Base-by-base conservation (phyloP, 2,113 vertebrate genomes). In the Isurus oxyrinchus region DNA sequence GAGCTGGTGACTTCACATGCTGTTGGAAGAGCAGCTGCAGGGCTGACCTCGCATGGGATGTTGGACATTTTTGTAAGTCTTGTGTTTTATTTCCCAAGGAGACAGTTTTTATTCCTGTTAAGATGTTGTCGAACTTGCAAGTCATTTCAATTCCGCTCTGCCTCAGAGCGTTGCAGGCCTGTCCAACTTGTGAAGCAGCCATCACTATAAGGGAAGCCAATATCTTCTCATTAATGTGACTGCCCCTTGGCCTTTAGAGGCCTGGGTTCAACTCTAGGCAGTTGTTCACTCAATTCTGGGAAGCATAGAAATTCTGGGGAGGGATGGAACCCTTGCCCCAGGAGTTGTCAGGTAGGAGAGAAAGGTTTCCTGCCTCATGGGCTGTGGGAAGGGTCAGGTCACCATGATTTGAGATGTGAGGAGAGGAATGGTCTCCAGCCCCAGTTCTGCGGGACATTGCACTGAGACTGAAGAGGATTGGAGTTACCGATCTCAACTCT, bases 31-130 rank as follows among this genome's bases (percentile, higher is more conserved):
- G 53, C 61, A 72, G 40, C 40, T 67, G 94, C 40, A 72, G 61
- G 94, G 67, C 44, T 69, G 40, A 95, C 49, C 63, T 67, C 61
- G 67, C 23, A 55, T 72, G 94, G 94, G 40, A 72, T 69, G 94
- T 72, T 94, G 90, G 67, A 72, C 40, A 35, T 84, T 44, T 63
- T 27, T 96, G 23, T 96, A 96, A 96, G 96, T 93, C 96, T 23
- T 76, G 97, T 97, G 59, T 94, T 97, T 97, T 97, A 90, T 97
- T 96, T 97, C 97, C 97, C 97, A 97, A 97, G 97, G 96, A 96
- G 87, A 69, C 96, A 23, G 44, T 96, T 93, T 44, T 55, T 27
- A 90, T 67, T 91, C 57, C 91, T 96, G 93, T 97, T 97, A 63
- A 96, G 96, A 97, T 97, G 96, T 97, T 97, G 96, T 97, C 97